Conservation (phyloP, 2,113 vertebrate genomes). For the Psilopogon haemacephalus region DNA sequence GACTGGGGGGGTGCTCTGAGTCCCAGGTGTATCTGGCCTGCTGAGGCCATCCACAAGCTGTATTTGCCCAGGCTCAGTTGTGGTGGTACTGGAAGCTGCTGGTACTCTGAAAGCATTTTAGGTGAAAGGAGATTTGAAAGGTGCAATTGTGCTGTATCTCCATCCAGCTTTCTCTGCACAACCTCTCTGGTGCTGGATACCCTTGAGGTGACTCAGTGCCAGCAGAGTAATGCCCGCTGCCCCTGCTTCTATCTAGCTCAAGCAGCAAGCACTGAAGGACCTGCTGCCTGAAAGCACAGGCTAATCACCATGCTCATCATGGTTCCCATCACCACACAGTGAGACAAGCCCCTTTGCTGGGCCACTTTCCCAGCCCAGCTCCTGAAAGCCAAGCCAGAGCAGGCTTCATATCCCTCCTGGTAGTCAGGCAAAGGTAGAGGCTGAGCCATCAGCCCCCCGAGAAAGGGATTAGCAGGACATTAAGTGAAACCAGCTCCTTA, state of each 20-base stretch:
- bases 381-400: background rate
- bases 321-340: background rate
- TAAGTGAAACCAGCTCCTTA: constrained; percentile 13
- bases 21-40: background rate
- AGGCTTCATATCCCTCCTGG: background rate
- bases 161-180: background rate
- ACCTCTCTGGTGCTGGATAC: background rate
- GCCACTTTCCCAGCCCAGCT: background rate
- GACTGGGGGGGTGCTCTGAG: rapidly evolving
- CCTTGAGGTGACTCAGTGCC: background rate
- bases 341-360: background rate
- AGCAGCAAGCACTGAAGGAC: background rate
- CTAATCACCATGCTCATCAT: background rate
- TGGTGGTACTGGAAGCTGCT: background rate
- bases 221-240: rapidly evolving
- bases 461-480: background rate
- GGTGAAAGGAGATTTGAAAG: background rate
- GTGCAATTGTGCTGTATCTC: rapidly evolving
- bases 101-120: background rate
- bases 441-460: background rate
- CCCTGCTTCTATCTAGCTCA: background rate
- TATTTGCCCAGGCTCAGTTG: background rate
- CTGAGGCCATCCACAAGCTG: background rate
- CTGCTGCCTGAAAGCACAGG: background rate
- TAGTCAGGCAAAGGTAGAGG: background rate